Base-by-base conservation (phyloP, 2,888 invertebrate species). In the Himalopsyche tibetana region DNA sequence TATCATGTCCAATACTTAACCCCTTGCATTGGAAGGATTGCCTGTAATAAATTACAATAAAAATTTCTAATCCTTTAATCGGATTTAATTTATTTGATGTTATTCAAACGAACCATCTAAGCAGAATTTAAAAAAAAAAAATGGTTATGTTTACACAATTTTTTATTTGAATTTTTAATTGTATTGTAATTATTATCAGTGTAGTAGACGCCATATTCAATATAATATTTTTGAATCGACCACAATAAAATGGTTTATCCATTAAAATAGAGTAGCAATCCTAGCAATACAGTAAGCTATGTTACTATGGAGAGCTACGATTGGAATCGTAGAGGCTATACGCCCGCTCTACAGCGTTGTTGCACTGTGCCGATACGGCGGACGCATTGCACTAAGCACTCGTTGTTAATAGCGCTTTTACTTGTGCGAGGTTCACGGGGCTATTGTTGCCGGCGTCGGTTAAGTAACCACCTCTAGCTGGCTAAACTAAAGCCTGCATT, bases 321-420 rank as follows among this genome's bases (percentile, higher is more conserved):
- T n/a, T 11, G 19, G 15, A 63, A 19, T 63, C 63, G 63, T 63
- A 19, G 63, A 63, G 19, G 63, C 63, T 63, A 19, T 63, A 63
- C 63, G 63, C 63, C 19, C 9, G 3, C 63, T 63, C 63, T 63
- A n/a, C 28, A 19, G 19, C 63, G 63, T 19, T 19, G 63, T 19
- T 63, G 63, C 63, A 63, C 19, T 63, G 63, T 28, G 63, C 63
- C 63, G 63, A 63, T 63, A 63, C 63, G 19, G 63, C 63, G 74
- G 80, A 51, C 38, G 69, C 82, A 36, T 74, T 69, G 74, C 81
- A 63, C 56, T 84, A 85, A 85, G 87, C 87, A 87, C 84, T 85
- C 85, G 85, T 84, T 82, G 86, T 86, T 87, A 87, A 87, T 86
- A 84, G 87, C 87, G 85, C 87, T 87, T 85, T 87, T 86, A 86